phyloP scores from a whole-genome alignment of 2,888 invertebrate species.

The Deroplatys truncata region DNA sequence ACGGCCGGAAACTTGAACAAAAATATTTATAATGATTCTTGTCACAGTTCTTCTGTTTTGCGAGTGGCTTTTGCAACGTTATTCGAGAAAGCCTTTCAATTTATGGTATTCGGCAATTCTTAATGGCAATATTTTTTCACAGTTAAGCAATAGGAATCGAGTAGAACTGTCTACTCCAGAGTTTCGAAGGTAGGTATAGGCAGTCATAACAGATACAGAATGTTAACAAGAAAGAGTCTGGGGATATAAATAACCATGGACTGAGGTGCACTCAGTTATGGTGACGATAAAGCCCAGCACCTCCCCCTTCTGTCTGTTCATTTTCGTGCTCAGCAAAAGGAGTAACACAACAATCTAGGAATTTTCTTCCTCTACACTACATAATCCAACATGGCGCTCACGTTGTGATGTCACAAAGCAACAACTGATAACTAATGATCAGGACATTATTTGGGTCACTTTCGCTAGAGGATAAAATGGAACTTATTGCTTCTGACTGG shows the following conservation, averaged over 20 bases:
- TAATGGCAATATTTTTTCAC: too few relatives aligned
- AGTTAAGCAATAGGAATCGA: not conserved
- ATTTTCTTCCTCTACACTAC: not conserved
- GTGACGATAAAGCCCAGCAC: not conserved
- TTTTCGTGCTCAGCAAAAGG: not conserved
- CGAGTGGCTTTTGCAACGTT: too few relatives aligned
- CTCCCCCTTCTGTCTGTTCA: not conserved
- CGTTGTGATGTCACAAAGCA: not conserved
- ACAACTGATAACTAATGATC: too few relatives aligned
- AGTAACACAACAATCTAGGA: not conserved
- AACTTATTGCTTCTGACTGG: too few relatives aligned
- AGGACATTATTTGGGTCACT: too few relatives aligned
- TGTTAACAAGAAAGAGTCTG: not conserved
- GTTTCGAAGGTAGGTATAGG: not conserved
- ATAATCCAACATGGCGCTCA: not conserved
- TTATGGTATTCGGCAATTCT: too few relatives aligned
- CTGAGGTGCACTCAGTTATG: not conserved
- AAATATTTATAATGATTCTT: too few relatives aligned
- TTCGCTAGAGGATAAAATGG: too few relatives aligned
- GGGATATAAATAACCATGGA: not conserved
- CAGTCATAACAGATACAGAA: not conserved
- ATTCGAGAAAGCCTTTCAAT: too few relatives aligned
- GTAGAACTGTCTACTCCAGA: not conserved
- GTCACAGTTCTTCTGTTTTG: too few relatives aligned
- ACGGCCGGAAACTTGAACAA: too few relatives aligned